Base-by-base conservation (phyloP, 2,113 vertebrate genomes). In the Syngnathus floridae region DNA sequence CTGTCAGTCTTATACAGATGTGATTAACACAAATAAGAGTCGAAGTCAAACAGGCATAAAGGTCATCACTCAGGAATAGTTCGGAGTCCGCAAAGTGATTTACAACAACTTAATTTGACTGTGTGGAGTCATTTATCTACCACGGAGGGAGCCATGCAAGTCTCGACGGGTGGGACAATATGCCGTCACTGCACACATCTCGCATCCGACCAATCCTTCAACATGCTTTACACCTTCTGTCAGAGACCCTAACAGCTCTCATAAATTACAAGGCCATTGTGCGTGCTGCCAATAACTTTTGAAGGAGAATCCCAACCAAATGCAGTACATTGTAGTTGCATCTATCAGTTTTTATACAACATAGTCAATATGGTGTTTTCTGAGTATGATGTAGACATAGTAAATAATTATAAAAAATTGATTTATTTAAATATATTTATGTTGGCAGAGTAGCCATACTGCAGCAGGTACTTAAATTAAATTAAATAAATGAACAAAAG, bases 31-130 rank as follows among this genome's bases (percentile, higher is more conserved):
- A 87, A 86, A 83, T 86, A 86, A 86, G 84, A 84, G 75, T 86
- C 80, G 81, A 86, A 88, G 83, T 86, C 86, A 86, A 88, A 88
- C 79, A 81, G 80, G 84, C 86, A 83, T 90, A 90, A 90, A 89
- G 88, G 87, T 88, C 86, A 77, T 89, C 86, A 90, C 83, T 90
- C 84, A 83, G 81, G 80, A 82, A 73, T 79, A 76, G 81, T 86
- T 82, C 57, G 72, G 49, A 75, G 66, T 76, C 82, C 41, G 55
- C 45, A 0, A 48, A 81, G 80, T 83, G 82, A 90, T 88, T 88
- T 89, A 88, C 84, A 83, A 78, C 78, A 84, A 85, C 77, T 90
- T 90, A 84, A 87, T 84, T 89, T 90, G 74, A 83, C 82, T 84
- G 80, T 72, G 72, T 35, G 70, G 80, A 80, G 85, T 87, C 84